Base-by-base conservation (phyloP, 2,113 vertebrate genomes). In the Esox niger region DNA sequence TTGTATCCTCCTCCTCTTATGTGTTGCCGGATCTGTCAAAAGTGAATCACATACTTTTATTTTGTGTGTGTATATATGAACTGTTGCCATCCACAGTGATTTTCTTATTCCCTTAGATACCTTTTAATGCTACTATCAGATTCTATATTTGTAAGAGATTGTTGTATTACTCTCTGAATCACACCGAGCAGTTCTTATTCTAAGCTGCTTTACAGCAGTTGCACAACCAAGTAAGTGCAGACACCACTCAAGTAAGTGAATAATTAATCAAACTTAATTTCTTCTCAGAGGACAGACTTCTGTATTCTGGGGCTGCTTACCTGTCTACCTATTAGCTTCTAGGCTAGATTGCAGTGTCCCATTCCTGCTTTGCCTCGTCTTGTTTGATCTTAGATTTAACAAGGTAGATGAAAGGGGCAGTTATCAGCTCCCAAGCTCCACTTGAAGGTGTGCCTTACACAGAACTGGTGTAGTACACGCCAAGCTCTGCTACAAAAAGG, bases 311-410 rank as follows among this genome's bases (percentile, higher is more conserved):
- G 57, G 61, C 56, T 63, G 43, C 70, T 76, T 65, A 73, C 49
- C 70, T 52, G 3, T 69, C 61, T 59, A 67, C 59, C 46, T 72
- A 63, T 63, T 35, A 62, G 76, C 70, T 72, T 56, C 62, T 32
- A 43, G 11, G 15, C 15, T 43, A 62, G 67, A 79, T 76, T 27
- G 64, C 64, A 80, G 77, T 82, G 69, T 71, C 58, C 60, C 62
- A 75, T 79, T 80, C 69, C 70, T 73, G 74, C 67, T 75, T 62
- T 77, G 61, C 70, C 71, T 76, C 68, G 55, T 82, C 78, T 69
- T 35, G 69, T 85, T 76, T 85, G 78, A 87, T 89, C 66, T 31
- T 56, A 70, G 63, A 79, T 71, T 64, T 64, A 85, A 80, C 68
- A 59, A 79, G 72, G 79, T 66, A 67, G 68, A 78, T 75, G 77